A percentile compares a stretch with the other conserved stretches of the same genome.
Evolutionary conservation across 2,888 invertebrate genomes (phyloP).

Genomic region (Dichetophora obliterata): DNA sequence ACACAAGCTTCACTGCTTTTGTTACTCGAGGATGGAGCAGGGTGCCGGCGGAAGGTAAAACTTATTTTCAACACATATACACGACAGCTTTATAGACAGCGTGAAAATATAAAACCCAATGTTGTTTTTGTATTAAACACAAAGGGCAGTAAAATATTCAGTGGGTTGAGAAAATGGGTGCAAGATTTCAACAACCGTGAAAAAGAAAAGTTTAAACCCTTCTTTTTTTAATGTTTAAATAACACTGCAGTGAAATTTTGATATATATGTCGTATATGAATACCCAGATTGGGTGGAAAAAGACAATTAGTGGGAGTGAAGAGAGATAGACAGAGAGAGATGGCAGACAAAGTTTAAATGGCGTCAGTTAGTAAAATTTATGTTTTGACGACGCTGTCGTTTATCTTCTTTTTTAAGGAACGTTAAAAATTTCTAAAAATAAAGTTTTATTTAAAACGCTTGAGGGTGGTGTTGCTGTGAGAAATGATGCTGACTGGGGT

Average conservation of each 20-base stretch:
- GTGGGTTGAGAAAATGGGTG: slow-evolving; percentile 53
- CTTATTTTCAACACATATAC: not conserved
- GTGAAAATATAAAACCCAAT: slow-evolving; percentile 43
- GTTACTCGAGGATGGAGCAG: not conserved
- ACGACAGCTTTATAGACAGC: not conserved
- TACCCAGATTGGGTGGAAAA: not conserved
- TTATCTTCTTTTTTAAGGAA: not conserved
- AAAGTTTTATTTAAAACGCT: slow-evolving; percentile 30
- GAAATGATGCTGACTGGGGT: not conserved
- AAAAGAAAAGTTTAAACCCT: slow-evolving; percentile 50
- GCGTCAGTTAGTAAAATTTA: slow-evolving; percentile 63
- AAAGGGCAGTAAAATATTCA: slow-evolving; percentile 62
- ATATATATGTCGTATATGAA: not conserved
- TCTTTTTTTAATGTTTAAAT: slow-evolving; percentile 7
- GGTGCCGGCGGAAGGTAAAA: not conserved
- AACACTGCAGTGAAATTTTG: slow-evolving; percentile 1
- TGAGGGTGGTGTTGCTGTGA: not conserved
- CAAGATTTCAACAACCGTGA: slow-evolving; percentile 49
- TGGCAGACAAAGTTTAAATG: slow-evolving; percentile 60
- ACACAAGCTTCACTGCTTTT: slow-evolving; percentile 39
- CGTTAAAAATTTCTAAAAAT: slow-evolving; percentile 24
- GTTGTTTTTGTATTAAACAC: slow-evolving; percentile 51
- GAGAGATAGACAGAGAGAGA: slow-evolving; percentile 59
- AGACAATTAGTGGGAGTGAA: slow-evolving; percentile 20
- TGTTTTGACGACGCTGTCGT: slow-evolving; percentile 57